phyloP scores from a whole-genome alignment of 2,797 vertebrate genomes.

The Borostomias antarcticus region DNA sequence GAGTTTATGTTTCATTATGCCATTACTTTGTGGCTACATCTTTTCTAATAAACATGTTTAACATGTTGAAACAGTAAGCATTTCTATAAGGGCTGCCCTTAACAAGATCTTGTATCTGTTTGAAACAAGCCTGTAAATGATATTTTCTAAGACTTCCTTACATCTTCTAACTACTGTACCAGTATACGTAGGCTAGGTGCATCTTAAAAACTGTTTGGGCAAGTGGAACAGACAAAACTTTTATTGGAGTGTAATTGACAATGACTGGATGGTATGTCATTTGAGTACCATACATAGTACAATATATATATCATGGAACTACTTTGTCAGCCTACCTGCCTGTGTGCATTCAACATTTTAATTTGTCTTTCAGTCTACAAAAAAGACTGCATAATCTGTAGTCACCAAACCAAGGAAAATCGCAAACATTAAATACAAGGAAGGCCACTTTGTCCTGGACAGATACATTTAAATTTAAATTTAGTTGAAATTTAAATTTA shows the following conservation, averaged over 20 bases:
- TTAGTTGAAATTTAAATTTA: not conserved
- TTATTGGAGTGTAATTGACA: conserved; percentile 57
- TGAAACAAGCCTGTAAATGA: too few species aligned
- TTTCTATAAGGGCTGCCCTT: not conserved
- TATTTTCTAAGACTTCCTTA: too few species aligned
- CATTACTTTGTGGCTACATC: conserved; percentile 40
- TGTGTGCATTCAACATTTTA: not conserved
- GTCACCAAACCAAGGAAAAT: not conserved
- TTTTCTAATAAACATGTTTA: conserved; percentile 65
- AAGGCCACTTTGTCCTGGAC: not conserved
- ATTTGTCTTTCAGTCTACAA: too few species aligned
- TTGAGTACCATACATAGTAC: conserved; percentile 5
- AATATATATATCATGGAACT: not conserved
- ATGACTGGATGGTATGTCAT: conserved; percentile 17
- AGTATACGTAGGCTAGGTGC: too few species aligned
- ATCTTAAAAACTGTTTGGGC: not conserved
- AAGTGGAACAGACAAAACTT: conserved; percentile 10
- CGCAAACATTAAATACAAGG: not conserved
- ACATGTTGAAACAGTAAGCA: conserved; percentile 31
- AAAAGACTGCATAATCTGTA: not conserved
- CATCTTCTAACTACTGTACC: too few species aligned
- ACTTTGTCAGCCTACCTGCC: not conserved
- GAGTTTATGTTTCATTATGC: conserved; percentile 44
- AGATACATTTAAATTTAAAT: not conserved
- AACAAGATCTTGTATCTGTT: not conserved